Evolutionary conservation across 2,888 invertebrate species (phyloP), one percentile per base, ranked within the genome.

Genomic region (Stegana nigrithorax): DNA sequence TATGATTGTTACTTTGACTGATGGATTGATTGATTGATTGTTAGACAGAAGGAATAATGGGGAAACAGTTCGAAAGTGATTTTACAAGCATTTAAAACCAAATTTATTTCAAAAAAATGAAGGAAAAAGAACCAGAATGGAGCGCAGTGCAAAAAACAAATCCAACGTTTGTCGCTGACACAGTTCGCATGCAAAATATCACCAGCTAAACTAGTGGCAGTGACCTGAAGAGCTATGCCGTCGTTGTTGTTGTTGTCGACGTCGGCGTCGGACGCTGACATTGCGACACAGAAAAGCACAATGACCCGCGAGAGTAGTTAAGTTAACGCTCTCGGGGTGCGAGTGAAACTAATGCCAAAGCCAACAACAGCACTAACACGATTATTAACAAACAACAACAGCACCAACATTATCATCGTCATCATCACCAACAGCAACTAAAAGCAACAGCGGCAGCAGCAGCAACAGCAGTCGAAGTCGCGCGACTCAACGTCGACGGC

Each of bases 61-160:
- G 17, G 39, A 14, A 39, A 39, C 27, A 7, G 29, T 51, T 27
- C 25, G 29, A 27, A 51, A 51, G 29, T 51, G 29, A 23, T 51
- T 27, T 39, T 25, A 26, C 26, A 23, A 36, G 50, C 5, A 39
- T 36, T 21, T 5, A 2, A 44, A 19, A 14, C 44, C 32, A 8
- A 32, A 32, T 7, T 12, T 8, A 32, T 32, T 44, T 19, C 44
- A 44, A 44, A 44, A 19, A 44, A 44, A 14, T 44, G 17, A 47
- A 21, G 26, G 10, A 39, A 19, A 32, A 56, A 56, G 39, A 12
- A 12, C 25, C 39, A 23, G 42, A 19, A 57, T 47, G 21, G 44
- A 12, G 55, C 42, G 36, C 27, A 14, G 53, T n/a, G 19, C 51
- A 42, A 39, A 71, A 72, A 70, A 68, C 66, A 53, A 62, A 57